These are phyloP conservation scores for Scophthalmus maximus DNA, from an alignment of 2,113 vertebrate genomes.

Conservation along the genomic window DNA sequence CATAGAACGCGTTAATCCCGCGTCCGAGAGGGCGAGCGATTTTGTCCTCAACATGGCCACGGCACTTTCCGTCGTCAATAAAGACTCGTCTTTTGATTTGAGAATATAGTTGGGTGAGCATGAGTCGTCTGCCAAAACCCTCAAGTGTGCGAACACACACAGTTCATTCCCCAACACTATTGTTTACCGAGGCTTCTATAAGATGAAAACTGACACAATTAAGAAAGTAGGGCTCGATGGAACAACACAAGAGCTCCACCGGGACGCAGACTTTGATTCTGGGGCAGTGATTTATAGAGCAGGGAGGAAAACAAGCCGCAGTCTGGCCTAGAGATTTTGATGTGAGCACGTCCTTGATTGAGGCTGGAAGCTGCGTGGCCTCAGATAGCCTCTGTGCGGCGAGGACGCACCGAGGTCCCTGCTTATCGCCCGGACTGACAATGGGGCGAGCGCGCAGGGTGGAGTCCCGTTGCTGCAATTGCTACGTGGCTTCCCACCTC, in stretches of 20 bases:
- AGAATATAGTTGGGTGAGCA: conserved; percentile 18
- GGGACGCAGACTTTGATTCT: conserved; percentile 56
- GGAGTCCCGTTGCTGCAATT: conserved; percentile 52
- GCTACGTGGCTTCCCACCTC: conserved; percentile 55
- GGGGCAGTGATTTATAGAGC: conserved; percentile 41
- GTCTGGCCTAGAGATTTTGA: conserved; percentile 24
- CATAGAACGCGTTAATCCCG: conserved; percentile 63
- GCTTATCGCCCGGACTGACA: conserved; percentile 38
- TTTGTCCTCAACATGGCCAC: conserved; percentile 11
- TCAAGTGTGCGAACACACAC: conserved; percentile 8
- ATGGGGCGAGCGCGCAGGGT: conserved; percentile 39
- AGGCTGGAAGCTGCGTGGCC: conserved; percentile 63
- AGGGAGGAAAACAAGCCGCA: conserved; percentile 41
- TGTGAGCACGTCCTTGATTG: conserved; percentile 60
- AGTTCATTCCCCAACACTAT: neutral
- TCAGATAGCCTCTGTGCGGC: conserved; percentile 60
- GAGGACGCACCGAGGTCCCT: conserved; percentile 30
- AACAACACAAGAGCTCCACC: conserved; percentile 32
- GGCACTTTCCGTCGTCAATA: conserved; percentile 8
- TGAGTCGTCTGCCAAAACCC: neutral
- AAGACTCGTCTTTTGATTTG: conserved; percentile 21
- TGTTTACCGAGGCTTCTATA: conserved; percentile 15
- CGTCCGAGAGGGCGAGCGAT: conserved; percentile 16
- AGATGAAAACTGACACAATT: conserved; percentile 28
- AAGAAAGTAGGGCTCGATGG: conserved; percentile 35